Evolutionary conservation across 1,140 invertebrate genomes (phyloP), one percentile per base, ranked within the genome.

Genomic region (Eumaeus atala): DNA sequence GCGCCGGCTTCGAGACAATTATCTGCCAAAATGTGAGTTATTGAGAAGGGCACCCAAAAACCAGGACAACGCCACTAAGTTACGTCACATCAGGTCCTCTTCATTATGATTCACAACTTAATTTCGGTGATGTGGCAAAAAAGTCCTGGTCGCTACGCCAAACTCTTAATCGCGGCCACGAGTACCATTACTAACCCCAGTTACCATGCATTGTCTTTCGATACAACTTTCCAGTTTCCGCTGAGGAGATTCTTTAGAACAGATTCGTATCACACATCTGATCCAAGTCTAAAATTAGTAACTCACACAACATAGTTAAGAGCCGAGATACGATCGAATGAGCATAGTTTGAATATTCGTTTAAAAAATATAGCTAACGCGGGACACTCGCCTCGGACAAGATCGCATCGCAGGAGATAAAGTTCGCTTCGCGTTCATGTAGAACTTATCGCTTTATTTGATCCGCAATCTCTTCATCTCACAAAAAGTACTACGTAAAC

Each of bases 331-430:
- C 38, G 48, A 75, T 75, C 55, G 47, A 18, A 47, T 10, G 38
- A 49, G 70, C 62, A 60, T 62, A 65, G 51, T 62, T 52, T 44
- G 61, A 57, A 73, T 75, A 58, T 62, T 62, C 66, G 56, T 59
- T 62, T 63, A 59, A 65, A 74, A 73, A 66, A 74, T 72, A 71
- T 67, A 65, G 67, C 66, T 62, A 62, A 62, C 62, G 51, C 61
- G 52, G 58, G 58, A 64, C 55, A 60, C 52, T 51, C 57, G 58
- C 53, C 50, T 55, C 51, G 51, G 33, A 56, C 12, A 56, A 54
- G 68, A 67, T 72, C 53, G 66, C 63, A 72, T 65, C 64, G n/a
- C n/a, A 34, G 48, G 18, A 51, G 59, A 62, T 65, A 62, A 70
- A 66, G 63, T 72, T 11, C 42, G 47, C 34, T 53, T 51, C 56